Evolutionary conservation across 2,888 invertebrate genomes (phyloP), one percentile per base, ranked within the genome.

Genomic region (Drosophila pseudotakahashii): DNA sequence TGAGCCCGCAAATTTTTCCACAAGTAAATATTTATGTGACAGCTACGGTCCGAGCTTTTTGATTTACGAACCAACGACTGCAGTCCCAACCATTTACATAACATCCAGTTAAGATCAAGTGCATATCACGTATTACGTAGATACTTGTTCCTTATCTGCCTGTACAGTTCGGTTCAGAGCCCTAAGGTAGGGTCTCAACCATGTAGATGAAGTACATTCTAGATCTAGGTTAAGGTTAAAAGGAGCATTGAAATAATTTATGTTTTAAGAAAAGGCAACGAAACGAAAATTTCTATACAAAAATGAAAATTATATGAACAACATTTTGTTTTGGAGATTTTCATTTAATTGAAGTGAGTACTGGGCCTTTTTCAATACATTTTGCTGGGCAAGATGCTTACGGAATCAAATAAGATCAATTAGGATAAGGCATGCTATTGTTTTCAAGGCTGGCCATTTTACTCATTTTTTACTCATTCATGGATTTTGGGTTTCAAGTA

Each of bases 91-190:
- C n/a, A 57, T 71, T 71, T 71, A 55, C 71, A 71, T 71, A 71
- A 52, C 55, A 34, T 48, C 45, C 55, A 71, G 72, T 63, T 71
- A 66, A 54, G 64, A 64, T 64, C 71, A 70, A 70, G 62, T 57
- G 71, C 55, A 47, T 37, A 52, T 68, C 68, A 59, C 59, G 66
- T 51, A 53, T 66, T 14, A 16, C 39, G 13, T 51, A 45, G n/a
- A 26, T 36, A 48, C 66, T 13, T 16, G 48, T 44, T 42, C 14
- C 48, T 44, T 70, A 60, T 69, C 60, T 41, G 0, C 1, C 13
- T 6, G 6, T 63, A 64, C 64, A 45, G 64, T 64, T 32, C 45
- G 64, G 44, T 37, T 50, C 30, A 41, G 39, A 47, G 47, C 47
- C 16, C 11, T 32, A 11, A 47, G 14, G 32, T 32, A 14, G 14